Conservation (phyloP, 2,113 vertebrate genomes). For the Protobothrops flavoviridis region DNA sequence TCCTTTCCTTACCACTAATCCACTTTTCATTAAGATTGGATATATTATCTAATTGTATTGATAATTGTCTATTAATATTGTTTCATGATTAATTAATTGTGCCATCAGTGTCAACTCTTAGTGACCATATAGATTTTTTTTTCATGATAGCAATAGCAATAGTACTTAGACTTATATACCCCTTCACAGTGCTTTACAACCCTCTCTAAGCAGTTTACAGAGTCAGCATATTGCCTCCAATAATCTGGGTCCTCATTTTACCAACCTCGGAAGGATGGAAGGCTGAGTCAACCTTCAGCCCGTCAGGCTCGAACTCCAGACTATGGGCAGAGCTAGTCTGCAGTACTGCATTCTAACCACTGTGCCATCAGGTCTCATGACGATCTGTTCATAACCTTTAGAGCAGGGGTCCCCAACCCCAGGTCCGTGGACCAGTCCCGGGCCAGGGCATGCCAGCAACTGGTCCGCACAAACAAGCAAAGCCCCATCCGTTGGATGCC, state of each 20-base stretch:
- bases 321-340: too few species aligned
- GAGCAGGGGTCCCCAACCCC: too few species aligned
- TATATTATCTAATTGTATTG: neutral
- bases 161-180: neutral
- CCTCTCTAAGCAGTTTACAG: neutral
- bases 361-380: too few species aligned
- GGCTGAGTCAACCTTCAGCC: neutral
- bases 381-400: neutral
- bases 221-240: neutral
- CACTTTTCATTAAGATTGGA: neutral
- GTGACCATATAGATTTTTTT: neutral
- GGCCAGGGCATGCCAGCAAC: too few species aligned
- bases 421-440: too few species aligned
- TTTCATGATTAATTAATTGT: neutral
- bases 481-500: too few species aligned
- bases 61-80: neutral
- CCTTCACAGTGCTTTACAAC: neutral
- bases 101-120: neutral
- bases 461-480: too few species aligned
- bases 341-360: too few species aligned
- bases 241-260: neutral
- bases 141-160: neutral
- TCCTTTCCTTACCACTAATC: neutral
- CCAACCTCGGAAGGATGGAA: neutral
- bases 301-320: too few species aligned